Conservation (phyloP, 2,113 vertebrate species). For the Hyaena hyaena region DNA sequence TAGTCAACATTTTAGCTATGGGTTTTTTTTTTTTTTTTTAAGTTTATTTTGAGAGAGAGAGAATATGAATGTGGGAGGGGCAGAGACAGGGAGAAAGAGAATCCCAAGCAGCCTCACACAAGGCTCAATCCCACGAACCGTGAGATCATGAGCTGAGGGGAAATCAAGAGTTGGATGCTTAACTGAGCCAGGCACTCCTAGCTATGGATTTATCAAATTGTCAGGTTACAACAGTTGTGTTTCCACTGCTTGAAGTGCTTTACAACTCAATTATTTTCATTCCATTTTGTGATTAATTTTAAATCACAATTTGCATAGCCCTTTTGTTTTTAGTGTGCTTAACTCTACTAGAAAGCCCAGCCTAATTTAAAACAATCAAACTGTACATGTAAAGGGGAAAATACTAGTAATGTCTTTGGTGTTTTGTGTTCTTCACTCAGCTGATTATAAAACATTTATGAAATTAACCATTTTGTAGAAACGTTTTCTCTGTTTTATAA, state of each 20-base stretch:
- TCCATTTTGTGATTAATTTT: background rate
- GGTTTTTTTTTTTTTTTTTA: background rate
- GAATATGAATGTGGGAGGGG: too few relatives aligned
- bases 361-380: background rate
- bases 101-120: too few relatives aligned
- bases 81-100: too few relatives aligned
- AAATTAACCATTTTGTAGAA: background rate
- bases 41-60: too few relatives aligned
- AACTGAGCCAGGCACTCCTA: too few relatives aligned
- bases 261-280: background rate
- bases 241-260: background rate
- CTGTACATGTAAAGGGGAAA: background rate
- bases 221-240: background rate
- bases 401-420: background rate
- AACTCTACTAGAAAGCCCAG: background rate
- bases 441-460: background rate
- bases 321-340: conserved; percentile 16
- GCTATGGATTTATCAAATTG: background rate
- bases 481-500: background rate
- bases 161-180: too few relatives aligned
- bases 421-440: background rate
- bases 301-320: background rate
- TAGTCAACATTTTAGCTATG: background rate
- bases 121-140: too few relatives aligned
- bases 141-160: too few relatives aligned